Conservation (phyloP, 2,113 vertebrate genomes). For the Oreotrochilus melanogaster region DNA sequence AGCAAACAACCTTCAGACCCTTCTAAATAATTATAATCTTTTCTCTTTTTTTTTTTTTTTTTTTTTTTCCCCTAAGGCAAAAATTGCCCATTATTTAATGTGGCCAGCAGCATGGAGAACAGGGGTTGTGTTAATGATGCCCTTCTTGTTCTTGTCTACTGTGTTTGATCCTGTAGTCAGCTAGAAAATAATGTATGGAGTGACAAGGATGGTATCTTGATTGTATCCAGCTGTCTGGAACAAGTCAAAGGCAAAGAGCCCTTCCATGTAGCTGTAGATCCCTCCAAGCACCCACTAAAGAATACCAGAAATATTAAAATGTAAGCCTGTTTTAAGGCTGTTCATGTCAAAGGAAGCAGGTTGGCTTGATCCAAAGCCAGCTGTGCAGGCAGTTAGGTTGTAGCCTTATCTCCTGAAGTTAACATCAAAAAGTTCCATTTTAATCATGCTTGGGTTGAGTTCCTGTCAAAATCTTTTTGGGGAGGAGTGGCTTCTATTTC, state of each 20-base stretch:
- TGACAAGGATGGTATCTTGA: slow-evolving; percentile 79
- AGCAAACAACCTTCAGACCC: background rate
- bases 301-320: slow-evolving; percentile 45
- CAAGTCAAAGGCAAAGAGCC: slow-evolving; percentile 66
- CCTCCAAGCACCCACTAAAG: slow-evolving; percentile 38
- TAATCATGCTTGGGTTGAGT: background rate
- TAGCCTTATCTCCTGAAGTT: background rate
- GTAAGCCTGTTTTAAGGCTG: background rate
- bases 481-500: background rate
- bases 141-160: slow-evolving; percentile 66
- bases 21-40: background rate
- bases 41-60: background rate
- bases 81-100: slow-evolving; percentile 57
- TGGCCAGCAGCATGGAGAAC: slow-evolving; percentile 47
- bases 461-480: background rate
- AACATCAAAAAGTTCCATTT: slow-evolving; percentile 27
- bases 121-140: slow-evolving; percentile 62
- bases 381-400: slow-evolving; percentile 24
- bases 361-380: slow-evolving; percentile 20
- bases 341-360: slow-evolving; percentile 4
- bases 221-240: slow-evolving; percentile 82
- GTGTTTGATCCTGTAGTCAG: slow-evolving; percentile 79
- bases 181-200: slow-evolving; percentile 79
- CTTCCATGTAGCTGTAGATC: background rate
- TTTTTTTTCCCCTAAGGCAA: background rate